A percentile compares a stretch with the other conserved stretches of the same genome.
Evolutionary conservation across 1,140 invertebrate genomes (phyloP).

Genomic region (Bombus waltoni): DNA sequence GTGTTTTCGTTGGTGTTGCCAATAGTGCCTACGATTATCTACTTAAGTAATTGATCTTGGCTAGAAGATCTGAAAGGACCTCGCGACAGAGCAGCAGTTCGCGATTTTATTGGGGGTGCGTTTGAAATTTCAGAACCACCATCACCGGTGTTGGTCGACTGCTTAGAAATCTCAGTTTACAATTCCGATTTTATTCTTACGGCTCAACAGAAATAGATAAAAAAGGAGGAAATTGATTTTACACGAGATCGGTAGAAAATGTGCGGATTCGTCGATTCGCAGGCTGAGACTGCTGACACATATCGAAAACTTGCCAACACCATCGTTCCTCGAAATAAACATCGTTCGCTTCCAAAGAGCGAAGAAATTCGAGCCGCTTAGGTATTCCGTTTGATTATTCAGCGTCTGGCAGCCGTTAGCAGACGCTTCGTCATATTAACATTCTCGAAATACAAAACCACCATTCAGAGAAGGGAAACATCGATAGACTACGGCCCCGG

Average conservation of each 20-base stretch:
- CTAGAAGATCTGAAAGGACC: too few relatives aligned
- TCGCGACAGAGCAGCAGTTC: too few relatives aligned
- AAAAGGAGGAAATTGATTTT: neutral
- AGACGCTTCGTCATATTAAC: conserved; percentile 55
- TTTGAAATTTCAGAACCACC: too few relatives aligned
- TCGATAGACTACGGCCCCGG: conserved; percentile 2
- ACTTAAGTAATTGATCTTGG: too few relatives aligned
- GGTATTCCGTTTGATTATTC: conserved; percentile 67
- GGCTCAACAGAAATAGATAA: neutral
- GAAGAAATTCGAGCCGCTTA: conserved; percentile 52
- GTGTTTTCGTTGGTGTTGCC: too few relatives aligned
- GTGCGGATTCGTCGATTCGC: conserved; percentile 1
- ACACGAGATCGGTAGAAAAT: neutral
- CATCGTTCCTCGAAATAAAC: conserved; percentile 40
- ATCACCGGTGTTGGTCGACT: too few relatives aligned
- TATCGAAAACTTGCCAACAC: conserved; percentile 20
- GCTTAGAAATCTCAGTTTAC: too few relatives aligned
- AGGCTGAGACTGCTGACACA: conserved; percentile 48
- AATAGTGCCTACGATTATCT: too few relatives aligned
- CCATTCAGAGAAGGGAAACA: conserved; percentile 45
- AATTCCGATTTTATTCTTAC: too few relatives aligned
- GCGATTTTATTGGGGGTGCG: too few relatives aligned
- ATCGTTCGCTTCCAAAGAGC: conserved; percentile 46
- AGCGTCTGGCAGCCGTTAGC: conserved; percentile 62
- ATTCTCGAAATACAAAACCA: conserved; percentile 61